Evolutionary conservation across 2,113 vertebrate genomes (phyloP), one percentile per base, ranked within the genome.

Genomic region (Illadopsis cleaveri): DNA sequence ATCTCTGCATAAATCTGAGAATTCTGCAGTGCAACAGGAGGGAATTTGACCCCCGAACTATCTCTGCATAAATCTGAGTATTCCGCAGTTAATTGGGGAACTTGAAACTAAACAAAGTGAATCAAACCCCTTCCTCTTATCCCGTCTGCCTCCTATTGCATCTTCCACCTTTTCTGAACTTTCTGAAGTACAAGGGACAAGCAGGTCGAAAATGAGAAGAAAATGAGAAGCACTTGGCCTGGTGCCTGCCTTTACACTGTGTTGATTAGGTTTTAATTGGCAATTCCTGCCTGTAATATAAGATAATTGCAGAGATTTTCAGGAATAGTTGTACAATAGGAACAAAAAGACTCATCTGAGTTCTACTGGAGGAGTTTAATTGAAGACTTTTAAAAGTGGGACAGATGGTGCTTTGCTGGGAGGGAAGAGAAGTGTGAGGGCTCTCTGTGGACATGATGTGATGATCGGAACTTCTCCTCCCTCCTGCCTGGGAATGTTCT

Each of bases 181-280:
- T 90, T 33, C 38, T 66, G 60, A 86, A 75, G 77, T 82, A 61
- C 50, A 33, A 56, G 72, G 91, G 86, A 80, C 75, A 47, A 82
- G 64, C 61, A 77, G 94, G 86, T 87, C 19, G 10, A 70, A 78
- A 95, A 86, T 15, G 35, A 38, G 62, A 76, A 90, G 84, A 58
- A 60, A 94, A 94, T 83, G 9, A 82, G 80, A 60, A 93, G 71
- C 37, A 3, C 50, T 95, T 97, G 96, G 95, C 93, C 88, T 66
- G 33, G 11, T 61, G 94, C 95, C 95, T 96, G 84, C 62, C 65
- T 94, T 96, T 94, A 64, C 80, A 68, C 72, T 64, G 89, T 56
- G 88, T 86, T 95, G 90, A 93, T 95, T 95, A 85, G 76, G 73
- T 91, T 97, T 95, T 97, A 96, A 96, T 96, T 96, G 94, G 89